Evolutionary conservation across 1,140 invertebrate genomes (phyloP).

Genomic region (Bicyclus anynana): DNA sequence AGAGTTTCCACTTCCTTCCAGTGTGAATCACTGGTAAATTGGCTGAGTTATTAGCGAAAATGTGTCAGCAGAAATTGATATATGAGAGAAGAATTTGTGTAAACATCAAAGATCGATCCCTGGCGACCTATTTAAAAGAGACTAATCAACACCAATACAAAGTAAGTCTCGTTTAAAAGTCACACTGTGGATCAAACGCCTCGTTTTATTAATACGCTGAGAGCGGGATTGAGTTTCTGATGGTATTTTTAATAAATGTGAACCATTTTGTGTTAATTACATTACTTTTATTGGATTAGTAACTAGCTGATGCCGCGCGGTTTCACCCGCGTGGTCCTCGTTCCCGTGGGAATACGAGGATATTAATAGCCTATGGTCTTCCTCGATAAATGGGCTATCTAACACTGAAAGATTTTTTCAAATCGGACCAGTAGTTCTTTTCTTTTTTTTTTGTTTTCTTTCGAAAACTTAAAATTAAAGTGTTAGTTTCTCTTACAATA

Average conservation of each 20-base stretch:
- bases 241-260: background rate
- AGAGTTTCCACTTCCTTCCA: too few relatives aligned
- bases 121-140: background rate
- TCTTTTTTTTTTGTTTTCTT: too few relatives aligned
- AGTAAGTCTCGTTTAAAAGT: background rate
- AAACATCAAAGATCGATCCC: background rate
- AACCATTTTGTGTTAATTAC: background rate
- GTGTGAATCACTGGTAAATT: background rate
- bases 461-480: too few relatives aligned
- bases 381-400: too few relatives aligned
- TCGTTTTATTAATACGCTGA: background rate
- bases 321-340: too few relatives aligned
- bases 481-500: too few relatives aligned
- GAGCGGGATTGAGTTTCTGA: background rate
- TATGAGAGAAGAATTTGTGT: background rate
- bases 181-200: background rate
- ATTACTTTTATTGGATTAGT: too few relatives aligned
- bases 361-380: too few relatives aligned
- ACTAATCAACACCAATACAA: background rate
- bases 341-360: too few relatives aligned
- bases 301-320: too few relatives aligned
- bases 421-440: too few relatives aligned
- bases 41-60: constrained; percentile 2
- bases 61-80: constrained; percentile 8
- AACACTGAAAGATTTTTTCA: too few relatives aligned